Evolutionary conservation across 2,888 invertebrate species (phyloP), one percentile per base, ranked within the genome.

Genomic region (Sinopyrophorus schimmeli): DNA sequence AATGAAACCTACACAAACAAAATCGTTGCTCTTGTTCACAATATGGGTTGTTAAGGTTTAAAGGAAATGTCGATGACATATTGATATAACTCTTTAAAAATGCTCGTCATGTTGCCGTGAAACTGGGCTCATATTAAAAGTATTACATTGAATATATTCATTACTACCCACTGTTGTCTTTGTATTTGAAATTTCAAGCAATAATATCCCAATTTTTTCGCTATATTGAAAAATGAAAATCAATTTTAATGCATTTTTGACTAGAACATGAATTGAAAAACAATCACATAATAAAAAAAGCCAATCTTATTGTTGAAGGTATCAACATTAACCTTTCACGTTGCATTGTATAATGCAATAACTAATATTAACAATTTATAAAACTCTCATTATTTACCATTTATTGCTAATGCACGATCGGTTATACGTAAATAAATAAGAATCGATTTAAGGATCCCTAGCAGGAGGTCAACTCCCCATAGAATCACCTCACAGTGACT

Each of bases 391-490:
- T 59, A 57, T 59, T 57, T 57, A 59, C 48, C 58, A 58, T 53
- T 51, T 28, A 47, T 40, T 50, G 42, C 55, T 51, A 53, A 54
- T 58, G 62, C 62, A 65, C 61, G 63, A 64, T 64, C 57, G 59
- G 57, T 64, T 65, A 60, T 60, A 58, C 63, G 62, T 63, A 59
- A 61, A 55, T 63, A 65, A 64, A 64, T 65, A 58, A 64, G 62
- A 65, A 65, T 66, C 66, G 65, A 66, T 65, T 65, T 63, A 61
- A 60, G 53, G 54, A 47, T 44, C 55, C 51, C 55, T 56, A 55
- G 59, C 61, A 51, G 63, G 60, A 62, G 62, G 60, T 61, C 63
- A 60, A 55, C 30, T 44, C 47, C 47, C 34, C 43, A 53, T 54
- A 48, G 59, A 50, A 54, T 58, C 57, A 57, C 59, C 59, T 54